A percentile compares a stretch with the other conserved stretches of the same genome.
Conservation (phyloP, 2,888 invertebrate species). For the Aspidiotus destructor region DNA sequence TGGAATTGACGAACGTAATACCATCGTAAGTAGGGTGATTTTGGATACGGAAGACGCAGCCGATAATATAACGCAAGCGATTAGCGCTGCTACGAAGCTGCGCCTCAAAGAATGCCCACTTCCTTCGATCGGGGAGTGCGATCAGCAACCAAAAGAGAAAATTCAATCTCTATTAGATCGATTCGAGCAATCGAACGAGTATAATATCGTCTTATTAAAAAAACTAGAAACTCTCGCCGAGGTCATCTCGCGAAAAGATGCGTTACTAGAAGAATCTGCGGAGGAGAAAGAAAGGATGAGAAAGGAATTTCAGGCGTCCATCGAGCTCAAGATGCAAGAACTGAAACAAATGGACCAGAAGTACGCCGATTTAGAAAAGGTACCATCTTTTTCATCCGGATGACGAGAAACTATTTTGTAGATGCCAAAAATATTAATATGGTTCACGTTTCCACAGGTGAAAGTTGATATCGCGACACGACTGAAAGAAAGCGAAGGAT, state of each 20-base stretch:
- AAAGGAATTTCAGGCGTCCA: slow-evolving; percentile 22
- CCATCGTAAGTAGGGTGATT: slow-evolving; percentile 45
- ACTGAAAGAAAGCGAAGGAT: slow-evolving; percentile 37
- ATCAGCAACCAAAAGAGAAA: neutral
- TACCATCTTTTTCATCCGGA: neutral
- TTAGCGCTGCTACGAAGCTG: neutral
- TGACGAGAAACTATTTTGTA: neutral
- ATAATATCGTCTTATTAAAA: slow-evolving; percentile 20
- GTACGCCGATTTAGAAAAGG: slow-evolving; percentile 25
- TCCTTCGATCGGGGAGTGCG: neutral
- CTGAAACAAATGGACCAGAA: slow-evolving; percentile 27
- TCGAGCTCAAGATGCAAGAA: slow-evolving; percentile 25
- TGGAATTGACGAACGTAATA: neutral
- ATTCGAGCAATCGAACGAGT: slow-evolving; percentile 20
- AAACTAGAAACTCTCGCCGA: slow-evolving; percentile 27
- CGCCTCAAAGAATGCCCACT: neutral
- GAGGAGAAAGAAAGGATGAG: slow-evolving; percentile 26
- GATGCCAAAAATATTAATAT: neutral
- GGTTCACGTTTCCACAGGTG: slow-evolving; percentile 37
- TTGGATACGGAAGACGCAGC: slow-evolving; percentile 45
- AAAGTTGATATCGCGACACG: slow-evolving; percentile 36
- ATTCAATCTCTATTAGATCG: neutral
- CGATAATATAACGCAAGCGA: slow-evolving; percentile 5
- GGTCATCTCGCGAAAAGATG: slow-evolving; percentile 27
- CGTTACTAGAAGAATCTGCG: slow-evolving; percentile 9